Percentiles rank a stretch among this genome's conserved stretches.
Evolutionary conservation across 1,140 invertebrate genomes (phyloP).

Genomic region (Aphaenogaster rudis): DNA sequence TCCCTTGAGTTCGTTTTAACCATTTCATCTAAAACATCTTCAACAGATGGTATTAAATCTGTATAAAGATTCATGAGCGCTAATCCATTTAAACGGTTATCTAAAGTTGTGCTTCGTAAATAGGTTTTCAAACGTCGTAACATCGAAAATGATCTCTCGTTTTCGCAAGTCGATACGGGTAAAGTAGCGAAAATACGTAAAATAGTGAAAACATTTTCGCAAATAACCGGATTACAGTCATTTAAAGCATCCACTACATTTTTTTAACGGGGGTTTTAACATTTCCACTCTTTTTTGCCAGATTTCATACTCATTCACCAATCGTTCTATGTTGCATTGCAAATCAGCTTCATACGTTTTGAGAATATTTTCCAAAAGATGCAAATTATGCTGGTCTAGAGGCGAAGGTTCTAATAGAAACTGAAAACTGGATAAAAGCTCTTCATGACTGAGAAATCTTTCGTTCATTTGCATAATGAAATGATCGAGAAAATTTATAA

Average conservation of each 20-base stretch:
- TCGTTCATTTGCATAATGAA: neutral
- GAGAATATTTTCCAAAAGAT: slow-evolving; percentile 26
- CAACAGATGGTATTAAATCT: neutral
- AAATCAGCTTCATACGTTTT: slow-evolving; percentile 20
- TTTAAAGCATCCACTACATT: slow-evolving; percentile 10
- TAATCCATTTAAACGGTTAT: slow-evolving; percentile 6
- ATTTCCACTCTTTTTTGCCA: slow-evolving; percentile 2
- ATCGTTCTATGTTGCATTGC: slow-evolving; percentile 20
- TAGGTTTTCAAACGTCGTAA: neutral
- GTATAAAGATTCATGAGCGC: slow-evolving; percentile 9
- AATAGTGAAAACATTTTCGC: slow-evolving; percentile 7
- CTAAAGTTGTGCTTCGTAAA: neutral
- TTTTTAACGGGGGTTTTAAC: slow-evolving; percentile 15
- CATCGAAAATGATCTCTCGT: slow-evolving; percentile 10
- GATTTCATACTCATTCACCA: neutral
- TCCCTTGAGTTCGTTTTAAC: neutral
- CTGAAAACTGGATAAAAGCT: slow-evolving; percentile 21
- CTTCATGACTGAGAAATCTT: slow-evolving; percentile 7
- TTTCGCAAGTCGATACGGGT: neutral
- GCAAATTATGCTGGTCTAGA: slow-evolving; percentile 3
- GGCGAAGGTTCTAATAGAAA: slow-evolving; percentile 4
- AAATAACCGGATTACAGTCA: slow-evolving; percentile 22
- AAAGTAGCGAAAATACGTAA: slow-evolving; percentile 23
- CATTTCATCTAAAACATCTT: slow-evolving; percentile 9
- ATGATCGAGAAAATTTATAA: too few species aligned